Conservation (phyloP, 2,888 invertebrate genomes). For the Caenorhabditis imperialis region DNA sequence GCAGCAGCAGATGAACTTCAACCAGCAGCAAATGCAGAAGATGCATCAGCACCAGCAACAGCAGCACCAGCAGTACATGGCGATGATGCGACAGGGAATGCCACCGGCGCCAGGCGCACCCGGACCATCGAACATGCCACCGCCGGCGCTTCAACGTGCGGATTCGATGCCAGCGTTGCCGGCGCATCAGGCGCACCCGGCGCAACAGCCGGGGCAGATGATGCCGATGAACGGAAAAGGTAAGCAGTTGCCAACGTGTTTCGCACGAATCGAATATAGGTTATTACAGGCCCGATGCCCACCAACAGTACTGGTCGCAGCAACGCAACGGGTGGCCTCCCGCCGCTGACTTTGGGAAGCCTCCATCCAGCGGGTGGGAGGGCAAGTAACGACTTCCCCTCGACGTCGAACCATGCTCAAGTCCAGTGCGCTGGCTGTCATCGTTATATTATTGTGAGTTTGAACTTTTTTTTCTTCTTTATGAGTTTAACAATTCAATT, state of each 20-base stretch:
- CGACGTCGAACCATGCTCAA: slow-evolving; percentile 15
- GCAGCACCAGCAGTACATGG: slow-evolving; percentile 29
- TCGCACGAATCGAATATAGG: slow-evolving; percentile 32
- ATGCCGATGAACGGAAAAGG: slow-evolving; percentile 38
- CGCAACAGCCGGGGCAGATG: slow-evolving; percentile 10
- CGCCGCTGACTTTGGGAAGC: slow-evolving; percentile 40
- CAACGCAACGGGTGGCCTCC: slow-evolving; percentile 26
- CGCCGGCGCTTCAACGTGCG: slow-evolving; percentile 32
- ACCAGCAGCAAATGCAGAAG: slow-evolving; percentile 29
- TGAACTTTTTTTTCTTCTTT: no score
- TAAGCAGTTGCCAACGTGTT: slow-evolving; percentile 3
- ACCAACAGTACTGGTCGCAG: slow-evolving; percentile 31
- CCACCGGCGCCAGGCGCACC: not conserved
- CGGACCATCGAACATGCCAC: slow-evolving; percentile 1
- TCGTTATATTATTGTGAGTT: slow-evolving; percentile 25
- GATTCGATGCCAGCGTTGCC: slow-evolving; percentile 40
- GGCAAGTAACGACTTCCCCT: slow-evolving; percentile 22
- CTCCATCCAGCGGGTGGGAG: slow-evolving; percentile 35
- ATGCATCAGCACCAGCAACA: slow-evolving; percentile 25
- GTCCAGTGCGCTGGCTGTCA: slow-evolving; percentile 32
- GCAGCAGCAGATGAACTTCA: slow-evolving; percentile 15
- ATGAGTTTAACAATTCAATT: not conserved
- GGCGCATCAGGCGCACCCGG: slow-evolving; percentile 11
- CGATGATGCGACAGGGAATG: not conserved
- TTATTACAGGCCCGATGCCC: slow-evolving; percentile 45